A percentile compares a stretch with the other conserved stretches of the same genome.
Evolutionary conservation across 2,888 invertebrate species (phyloP).

Genomic region (Diarsia dahlii): DNA sequence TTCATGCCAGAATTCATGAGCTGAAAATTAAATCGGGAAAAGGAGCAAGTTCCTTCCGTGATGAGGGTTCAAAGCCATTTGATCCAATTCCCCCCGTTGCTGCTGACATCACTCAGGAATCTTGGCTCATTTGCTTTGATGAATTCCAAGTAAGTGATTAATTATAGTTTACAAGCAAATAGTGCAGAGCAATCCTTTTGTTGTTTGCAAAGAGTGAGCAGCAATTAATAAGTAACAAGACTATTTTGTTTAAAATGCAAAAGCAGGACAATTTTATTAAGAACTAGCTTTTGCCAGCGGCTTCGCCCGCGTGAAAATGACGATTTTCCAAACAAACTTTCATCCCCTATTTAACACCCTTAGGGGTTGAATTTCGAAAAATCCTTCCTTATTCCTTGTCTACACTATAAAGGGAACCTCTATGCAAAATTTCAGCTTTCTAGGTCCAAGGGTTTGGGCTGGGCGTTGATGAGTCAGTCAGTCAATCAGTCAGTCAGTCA

Average conservation of each 20-base stretch:
- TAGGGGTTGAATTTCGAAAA: too few relatives aligned
- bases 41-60: slow-evolving; percentile 86
- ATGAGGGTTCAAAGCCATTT: slow-evolving; percentile 90
- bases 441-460: too few relatives aligned
- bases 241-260: background rate
- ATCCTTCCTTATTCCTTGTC: too few relatives aligned
- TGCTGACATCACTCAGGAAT: slow-evolving; percentile 94
- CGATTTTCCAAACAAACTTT: too few relatives aligned
- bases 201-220: background rate
- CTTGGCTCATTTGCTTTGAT: slow-evolving; percentile 99
- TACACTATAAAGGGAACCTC: too few relatives aligned
- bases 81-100: slow-evolving; percentile 99
- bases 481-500: too few relatives aligned
- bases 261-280: background rate
- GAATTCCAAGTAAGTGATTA: slow-evolving; percentile 96
- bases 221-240: background rate
- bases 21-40: slow-evolving; percentile 92
- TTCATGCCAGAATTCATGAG: slow-evolving; percentile 97
- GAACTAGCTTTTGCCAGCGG: too few relatives aligned
- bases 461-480: too few relatives aligned
- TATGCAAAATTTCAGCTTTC: too few relatives aligned
- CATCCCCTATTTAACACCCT: too few relatives aligned
- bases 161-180: background rate
- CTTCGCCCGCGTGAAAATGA: too few relatives aligned
- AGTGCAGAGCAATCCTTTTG: background rate